Conservation (phyloP, 2,113 vertebrate species). For the Bos taurus region ARS-UCD2.0 NC_037329.1:23646501-23647000, state of each 20-base stretch:
- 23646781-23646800: not conserved
- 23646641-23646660: not conserved
- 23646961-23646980: not conserved
- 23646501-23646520: not conserved
- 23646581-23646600: not conserved
- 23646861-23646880: not conserved
- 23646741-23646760: not conserved
- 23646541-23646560: not conserved
- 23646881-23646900: not conserved
- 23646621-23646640: not conserved
- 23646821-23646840: not conserved
- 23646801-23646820: not conserved
- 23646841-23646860: not conserved
- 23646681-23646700: not conserved
- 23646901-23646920: not conserved
- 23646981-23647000: not conserved
- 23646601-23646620: not conserved
- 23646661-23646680: not conserved
- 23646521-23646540: not conserved
- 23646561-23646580: not conserved
- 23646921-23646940: not conserved
- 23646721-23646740: not conserved
- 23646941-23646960: not conserved
- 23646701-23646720: not conserved
- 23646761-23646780: not conserved